Percentiles rank a stretch among this genome's conserved stretches.
These are phyloP conservation scores for Drosophila nigricruria DNA, from an alignment of 2,888 invertebrate species.

Conservation along the genomic window DNA sequence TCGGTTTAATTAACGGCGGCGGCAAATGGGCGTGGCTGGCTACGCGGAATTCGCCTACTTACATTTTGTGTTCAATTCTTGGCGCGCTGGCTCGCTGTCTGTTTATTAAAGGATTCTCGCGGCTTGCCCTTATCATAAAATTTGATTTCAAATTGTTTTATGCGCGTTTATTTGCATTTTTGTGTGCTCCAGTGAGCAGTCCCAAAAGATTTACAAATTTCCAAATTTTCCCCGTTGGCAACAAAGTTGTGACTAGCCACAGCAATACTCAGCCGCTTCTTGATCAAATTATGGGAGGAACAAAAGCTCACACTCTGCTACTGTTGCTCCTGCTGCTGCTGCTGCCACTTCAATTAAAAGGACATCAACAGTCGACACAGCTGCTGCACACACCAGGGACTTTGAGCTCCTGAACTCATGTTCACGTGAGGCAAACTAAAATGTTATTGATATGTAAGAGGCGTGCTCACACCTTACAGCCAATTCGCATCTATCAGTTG, in stretches of 20 bases:
- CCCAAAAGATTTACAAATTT: slow-evolving; percentile 7
- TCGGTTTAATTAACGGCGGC: slow-evolving; percentile 84
- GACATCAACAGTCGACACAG: slow-evolving; percentile 82
- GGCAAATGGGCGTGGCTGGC: slow-evolving; percentile 35
- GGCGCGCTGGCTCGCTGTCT: slow-evolving; percentile 22
- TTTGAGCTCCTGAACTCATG: slow-evolving; percentile 3
- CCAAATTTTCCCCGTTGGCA: slow-evolving; percentile 4
- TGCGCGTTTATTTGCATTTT: slow-evolving; percentile 77
- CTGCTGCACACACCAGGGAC: slow-evolving; percentile 54
- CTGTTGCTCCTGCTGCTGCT: slow-evolving; percentile 23
- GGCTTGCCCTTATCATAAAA: slow-evolving; percentile 75
- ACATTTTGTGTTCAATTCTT: slow-evolving; percentile 57
- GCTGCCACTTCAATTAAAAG: slow-evolving; percentile 81
- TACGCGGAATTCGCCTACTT: slow-evolving; percentile 60
- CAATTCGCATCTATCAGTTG: slow-evolving; percentile 50
- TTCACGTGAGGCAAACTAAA: slow-evolving; percentile 57
- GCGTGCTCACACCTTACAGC: slow-evolving; percentile 74
- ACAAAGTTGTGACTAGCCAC: slow-evolving; percentile 24
- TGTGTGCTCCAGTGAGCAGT: slow-evolving; percentile 58
- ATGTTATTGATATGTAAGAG: slow-evolving; percentile 74
- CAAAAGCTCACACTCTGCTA: slow-evolving; percentile 25
- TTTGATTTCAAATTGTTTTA: slow-evolving; percentile 79
- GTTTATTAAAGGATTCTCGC: slow-evolving; percentile 77
- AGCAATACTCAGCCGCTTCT: slow-evolving; percentile 19
- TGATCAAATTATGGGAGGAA: slow-evolving; percentile 42